A percentile compares a stretch with the other conserved stretches of the same genome.
These are phyloP conservation scores for Meliscaeva auricollis DNA, from an alignment of 2,888 invertebrate species.

Conservation along the genomic window DNA sequence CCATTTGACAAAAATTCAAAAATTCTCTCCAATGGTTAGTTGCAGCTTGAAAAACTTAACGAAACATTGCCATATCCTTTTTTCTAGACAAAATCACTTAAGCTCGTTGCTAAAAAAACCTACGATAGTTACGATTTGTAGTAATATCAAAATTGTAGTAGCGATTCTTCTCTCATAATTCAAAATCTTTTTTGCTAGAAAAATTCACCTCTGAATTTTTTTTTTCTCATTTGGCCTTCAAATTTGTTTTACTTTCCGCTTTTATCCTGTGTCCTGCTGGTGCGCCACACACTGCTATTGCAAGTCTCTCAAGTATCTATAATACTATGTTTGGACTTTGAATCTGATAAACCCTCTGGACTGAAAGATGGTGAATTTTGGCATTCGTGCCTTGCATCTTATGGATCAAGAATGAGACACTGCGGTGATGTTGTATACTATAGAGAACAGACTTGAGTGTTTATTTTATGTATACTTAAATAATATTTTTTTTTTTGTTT, in stretches of 20 bases:
- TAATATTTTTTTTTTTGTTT: neutral
- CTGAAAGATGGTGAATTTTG: constrained; percentile 53
- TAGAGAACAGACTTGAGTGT: constrained; percentile 23
- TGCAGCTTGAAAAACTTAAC: too few relatives aligned
- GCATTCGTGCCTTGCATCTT: constrained; percentile 53
- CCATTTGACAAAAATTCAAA: too few relatives aligned
- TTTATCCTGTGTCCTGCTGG: neutral
- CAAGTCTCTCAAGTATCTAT: constrained; percentile 13
- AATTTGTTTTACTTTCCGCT: constrained; percentile 52
- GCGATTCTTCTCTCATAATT: too few relatives aligned
- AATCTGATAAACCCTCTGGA: constrained; percentile 61
- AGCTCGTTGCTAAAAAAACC: too few relatives aligned
- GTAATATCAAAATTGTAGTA: too few relatives aligned
- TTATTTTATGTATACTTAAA: constrained; percentile 14
- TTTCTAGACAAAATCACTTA: too few relatives aligned
- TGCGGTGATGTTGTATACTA: neutral
- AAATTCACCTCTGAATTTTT: constrained; percentile 24
- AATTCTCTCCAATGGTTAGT: too few relatives aligned
- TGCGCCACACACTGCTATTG: neutral
- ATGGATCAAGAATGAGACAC: constrained; percentile 37
- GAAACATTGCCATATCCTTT: too few relatives aligned
- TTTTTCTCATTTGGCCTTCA: constrained; percentile 62
- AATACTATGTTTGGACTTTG: constrained; percentile 50
- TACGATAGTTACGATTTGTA: too few relatives aligned
- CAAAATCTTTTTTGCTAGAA: neutral